Percentiles rank a stretch among this genome's conserved stretches.
Evolutionary conservation across 2,888 invertebrate genomes (phyloP).

Genomic region (Folsomia candida): DNA sequence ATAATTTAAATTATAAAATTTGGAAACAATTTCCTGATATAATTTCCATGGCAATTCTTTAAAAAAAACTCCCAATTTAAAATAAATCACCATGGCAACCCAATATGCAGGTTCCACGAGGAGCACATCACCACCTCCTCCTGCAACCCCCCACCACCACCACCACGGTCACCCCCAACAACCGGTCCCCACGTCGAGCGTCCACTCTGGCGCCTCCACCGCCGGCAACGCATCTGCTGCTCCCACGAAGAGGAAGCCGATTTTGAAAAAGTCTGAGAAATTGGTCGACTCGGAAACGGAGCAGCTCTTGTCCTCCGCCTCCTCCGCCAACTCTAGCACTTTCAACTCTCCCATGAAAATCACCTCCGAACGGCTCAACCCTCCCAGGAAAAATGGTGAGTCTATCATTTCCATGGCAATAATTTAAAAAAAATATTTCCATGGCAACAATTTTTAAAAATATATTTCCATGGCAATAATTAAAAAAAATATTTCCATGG

Average conservation of each 20-base stretch:
- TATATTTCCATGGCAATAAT: too few relatives aligned
- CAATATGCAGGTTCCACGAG: not conserved
- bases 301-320: slow-evolving; percentile 53
- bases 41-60: too few relatives aligned
- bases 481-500: too few relatives aligned
- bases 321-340: not conserved
- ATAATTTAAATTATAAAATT: too few relatives aligned
- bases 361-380: too few relatives aligned
- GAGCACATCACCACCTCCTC: not conserved
- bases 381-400: not conserved
- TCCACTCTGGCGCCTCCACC: slow-evolving; percentile 30
- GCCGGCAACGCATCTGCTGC: slow-evolving; percentile 17
- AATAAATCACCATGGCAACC: too few relatives aligned
- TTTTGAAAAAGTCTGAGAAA: slow-evolving; percentile 41
- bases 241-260: slow-evolving; percentile 36
- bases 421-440: too few relatives aligned
- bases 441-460: too few relatives aligned
- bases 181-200: slow-evolving; percentile 24
- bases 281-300: slow-evolving; percentile 69
- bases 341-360: not conserved
- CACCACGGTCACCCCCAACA: slow-evolving; percentile 1
- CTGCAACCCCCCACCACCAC: not conserved
- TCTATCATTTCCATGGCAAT: too few relatives aligned
- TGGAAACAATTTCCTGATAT: too few relatives aligned
- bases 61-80: too few relatives aligned